Conservation (phyloP, 2,113 vertebrate genomes). For the Pedionomus torquatus region DNA sequence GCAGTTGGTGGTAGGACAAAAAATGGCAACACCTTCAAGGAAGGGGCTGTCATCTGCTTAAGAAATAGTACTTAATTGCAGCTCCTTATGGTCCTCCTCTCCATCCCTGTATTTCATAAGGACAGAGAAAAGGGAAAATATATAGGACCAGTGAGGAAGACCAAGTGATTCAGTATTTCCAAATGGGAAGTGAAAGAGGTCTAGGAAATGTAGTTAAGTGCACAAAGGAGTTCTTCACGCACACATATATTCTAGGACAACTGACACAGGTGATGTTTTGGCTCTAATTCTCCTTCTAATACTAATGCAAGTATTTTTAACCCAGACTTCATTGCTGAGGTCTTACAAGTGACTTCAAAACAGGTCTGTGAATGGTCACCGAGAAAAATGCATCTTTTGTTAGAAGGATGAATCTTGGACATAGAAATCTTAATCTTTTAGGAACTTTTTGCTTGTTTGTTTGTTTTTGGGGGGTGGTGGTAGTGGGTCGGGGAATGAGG, state of each 20-base stretch:
- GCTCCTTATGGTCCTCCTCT: not conserved
- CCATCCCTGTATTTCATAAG: not conserved
- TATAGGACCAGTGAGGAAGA: not conserved
- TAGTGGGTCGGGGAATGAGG: fast-evolving
- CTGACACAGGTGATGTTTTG: not conserved
- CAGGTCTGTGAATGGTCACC: not conserved
- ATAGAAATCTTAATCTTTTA: not conserved
- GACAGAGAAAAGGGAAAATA: not conserved
- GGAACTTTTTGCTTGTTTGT: not conserved
- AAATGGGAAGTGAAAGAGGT: not conserved
- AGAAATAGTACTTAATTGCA: not conserved
- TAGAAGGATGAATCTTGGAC: not conserved
- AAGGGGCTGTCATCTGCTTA: not conserved
- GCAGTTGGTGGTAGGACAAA: not conserved
- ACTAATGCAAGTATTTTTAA: not conserved
- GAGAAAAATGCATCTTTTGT: fast-evolving
- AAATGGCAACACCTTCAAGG: not conserved
- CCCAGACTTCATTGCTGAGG: not conserved
- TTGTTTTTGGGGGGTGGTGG: no score
- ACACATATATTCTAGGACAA: not conserved
- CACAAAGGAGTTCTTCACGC: not conserved
- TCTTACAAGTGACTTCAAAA: not conserved
- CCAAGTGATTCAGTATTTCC: not conserved
- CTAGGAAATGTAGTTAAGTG: not conserved
- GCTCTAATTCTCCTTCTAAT: not conserved